phyloP scores from a whole-genome alignment of 2,797 vertebrate genomes.

The Typhlichthys eigenmanni region DNA sequence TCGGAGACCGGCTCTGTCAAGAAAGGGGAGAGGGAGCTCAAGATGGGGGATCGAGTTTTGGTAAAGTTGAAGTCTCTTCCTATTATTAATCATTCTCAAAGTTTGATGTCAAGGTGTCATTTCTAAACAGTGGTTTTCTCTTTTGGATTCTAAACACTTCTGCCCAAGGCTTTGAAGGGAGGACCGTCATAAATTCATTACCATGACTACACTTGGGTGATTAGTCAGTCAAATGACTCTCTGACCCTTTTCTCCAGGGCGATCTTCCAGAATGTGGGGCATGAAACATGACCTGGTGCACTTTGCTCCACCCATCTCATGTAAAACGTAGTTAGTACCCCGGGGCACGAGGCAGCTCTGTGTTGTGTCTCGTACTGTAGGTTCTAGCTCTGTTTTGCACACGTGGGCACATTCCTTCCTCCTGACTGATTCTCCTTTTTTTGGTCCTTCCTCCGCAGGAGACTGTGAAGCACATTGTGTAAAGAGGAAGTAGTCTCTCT shows the following conservation, averaged over 20 bases:
- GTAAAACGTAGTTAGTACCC: not conserved
- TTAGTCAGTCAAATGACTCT: conserved; percentile 22
- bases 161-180: not conserved
- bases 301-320: not conserved
- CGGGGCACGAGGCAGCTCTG: conserved; percentile 3
- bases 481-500: conserved; percentile 43
- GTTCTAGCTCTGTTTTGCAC: conserved; percentile 2
- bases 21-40: conserved; percentile 95
- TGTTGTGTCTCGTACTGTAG: not conserved
- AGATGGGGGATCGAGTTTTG: conserved; percentile 93
- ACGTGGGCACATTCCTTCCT: conserved; percentile 22
- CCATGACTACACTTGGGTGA: conserved; percentile 8
- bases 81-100: not conserved
- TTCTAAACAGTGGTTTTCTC: not conserved
- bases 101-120: not conserved
- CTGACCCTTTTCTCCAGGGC: conserved; percentile 9
- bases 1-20: conserved; percentile 93
- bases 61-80: conserved; percentile 73
- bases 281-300: not conserved
- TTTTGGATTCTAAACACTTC: not conserved
- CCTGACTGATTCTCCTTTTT: conserved; percentile 17
- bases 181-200: not conserved
- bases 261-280: conserved; percentile 25
- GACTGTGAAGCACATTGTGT: conserved; percentile 16
- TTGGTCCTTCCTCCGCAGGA: not conserved